Base-by-base conservation (phyloP, 1,140 invertebrate species). In the Musca domestica region DNA sequence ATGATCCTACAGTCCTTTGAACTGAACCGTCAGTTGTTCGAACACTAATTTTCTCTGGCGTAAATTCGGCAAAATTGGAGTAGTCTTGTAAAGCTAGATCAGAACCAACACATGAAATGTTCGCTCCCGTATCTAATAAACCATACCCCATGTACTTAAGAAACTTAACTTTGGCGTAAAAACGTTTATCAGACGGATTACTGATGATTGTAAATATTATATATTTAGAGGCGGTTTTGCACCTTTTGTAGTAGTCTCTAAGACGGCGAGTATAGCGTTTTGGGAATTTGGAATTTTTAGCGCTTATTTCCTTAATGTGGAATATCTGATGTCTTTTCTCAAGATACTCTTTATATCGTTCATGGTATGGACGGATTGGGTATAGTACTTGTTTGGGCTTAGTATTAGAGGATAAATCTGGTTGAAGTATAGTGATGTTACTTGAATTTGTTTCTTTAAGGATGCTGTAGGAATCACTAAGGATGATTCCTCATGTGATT, bases 1-100 rank as follows among this genome's bases (percentile, higher is more conserved):
- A 23, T n/a, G n/a, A 41, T 22, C 64, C 64, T 15, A 49, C 12
- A 6, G 49, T 23, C 14, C 23, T 34, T 48, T 49, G 46, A 14
- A n/a, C 14, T 23, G 48, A 7, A 12, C 64, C 64, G 30, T 66
- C 48, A 9, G 64, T 47, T 1, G 64, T 66, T 51, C 19, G 51
- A 15, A 49, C 64, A 14, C 23, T 5, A 2, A 14, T 5, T 23
- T 49, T 27, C 4, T 19, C 10, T 23, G 20, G 15, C n/a, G 4
- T 51, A 66, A 51, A 66, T 14, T 66, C n/a, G 4, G 34, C 6
- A 6, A 66, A 25, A 34, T 14, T 17, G 2, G 64, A 30, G 23
- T 51, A 52, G 27, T 65, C 9, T 23, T 65, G n/a, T 34, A 41
- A 10, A 7, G 64, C 34, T 10, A 65, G 15, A 27, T 27, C 15